Percentiles rank a stretch among this genome's conserved stretches.
Evolutionary conservation across 2,113 vertebrate genomes (phyloP).

Genomic region (Amazona guildingii): DNA sequence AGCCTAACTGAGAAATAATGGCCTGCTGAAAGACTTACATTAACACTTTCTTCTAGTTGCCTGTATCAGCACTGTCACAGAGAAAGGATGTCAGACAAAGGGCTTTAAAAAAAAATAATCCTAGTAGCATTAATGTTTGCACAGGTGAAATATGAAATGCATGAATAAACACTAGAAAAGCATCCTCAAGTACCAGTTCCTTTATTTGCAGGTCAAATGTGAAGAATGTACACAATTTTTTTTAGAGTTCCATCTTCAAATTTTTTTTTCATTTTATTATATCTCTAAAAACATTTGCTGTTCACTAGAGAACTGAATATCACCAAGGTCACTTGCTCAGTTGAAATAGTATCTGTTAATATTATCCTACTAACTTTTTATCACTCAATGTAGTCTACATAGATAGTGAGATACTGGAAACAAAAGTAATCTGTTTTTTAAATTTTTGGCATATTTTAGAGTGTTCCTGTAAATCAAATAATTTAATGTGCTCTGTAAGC

Average conservation of each 20-base stretch:
- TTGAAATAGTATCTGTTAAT: conserved; percentile 43
- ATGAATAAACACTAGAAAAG: background rate
- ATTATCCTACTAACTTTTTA: background rate
- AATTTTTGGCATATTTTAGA: conserved; percentile 36
- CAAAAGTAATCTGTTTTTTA: conserved; percentile 1
- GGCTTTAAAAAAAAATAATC: background rate
- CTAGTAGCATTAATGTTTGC: conserved; percentile 16
- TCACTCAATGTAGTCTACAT: background rate
- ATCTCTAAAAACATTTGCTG: background rate
- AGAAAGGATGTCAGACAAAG: background rate
- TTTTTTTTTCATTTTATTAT: background rate
- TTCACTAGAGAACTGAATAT: background rate
- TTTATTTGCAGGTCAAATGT: background rate
- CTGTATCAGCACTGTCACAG: background rate
- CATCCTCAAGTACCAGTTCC: background rate
- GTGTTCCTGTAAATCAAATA: conserved; percentile 46
- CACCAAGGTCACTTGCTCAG: conserved; percentile 8
- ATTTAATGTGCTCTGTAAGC: conserved; percentile 48
- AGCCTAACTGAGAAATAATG: background rate
- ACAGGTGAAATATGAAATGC: conserved; percentile 1
- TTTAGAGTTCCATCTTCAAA: background rate
- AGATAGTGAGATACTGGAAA: background rate
- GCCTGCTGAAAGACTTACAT: background rate
- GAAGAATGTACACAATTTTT: background rate
- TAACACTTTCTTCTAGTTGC: background rate